These are phyloP conservation scores for Drosophila pandora DNA, from an alignment of 1,140 invertebrate species.

Conservation along the genomic window DNA sequence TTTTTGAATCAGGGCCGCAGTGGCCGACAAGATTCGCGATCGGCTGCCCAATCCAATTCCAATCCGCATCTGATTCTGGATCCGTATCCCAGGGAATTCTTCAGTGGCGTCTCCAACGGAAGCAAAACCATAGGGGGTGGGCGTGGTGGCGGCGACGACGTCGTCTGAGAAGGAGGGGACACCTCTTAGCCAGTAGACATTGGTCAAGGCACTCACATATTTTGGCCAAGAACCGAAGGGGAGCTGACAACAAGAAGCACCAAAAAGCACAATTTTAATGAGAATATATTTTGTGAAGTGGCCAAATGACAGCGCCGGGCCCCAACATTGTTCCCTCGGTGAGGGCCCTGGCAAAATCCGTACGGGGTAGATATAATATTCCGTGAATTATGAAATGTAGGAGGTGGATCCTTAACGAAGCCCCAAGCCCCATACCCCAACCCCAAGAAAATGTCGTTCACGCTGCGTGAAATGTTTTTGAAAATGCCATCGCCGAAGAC, in stretches of 20 bases:
- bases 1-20: conserved; percentile 23
- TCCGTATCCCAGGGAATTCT: conserved; percentile 16
- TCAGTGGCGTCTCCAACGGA: conserved; percentile 80
- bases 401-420: conserved; percentile 60
- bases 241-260: conserved; percentile 71
- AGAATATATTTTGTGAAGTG: conserved; percentile 77
- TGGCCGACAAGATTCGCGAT: conserved; percentile 5
- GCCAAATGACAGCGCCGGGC: conserved; percentile 64
- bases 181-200: conserved; percentile 27
- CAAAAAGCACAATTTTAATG: conserved; percentile 79
- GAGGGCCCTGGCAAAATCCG: conserved; percentile 11
- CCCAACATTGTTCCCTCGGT: conserved; percentile 57
- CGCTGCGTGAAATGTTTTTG: conserved; percentile 73
- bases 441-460: conserved; percentile 80
- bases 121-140: conserved; percentile 80
- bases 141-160: conserved; percentile 58
- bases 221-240: conserved; percentile 10
- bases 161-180: conserved; percentile 26
- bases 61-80: conserved; percentile 12
- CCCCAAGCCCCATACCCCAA: neutral
- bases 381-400: conserved; percentile 79
- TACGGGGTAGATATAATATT: conserved; percentile 64
- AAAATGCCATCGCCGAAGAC: conserved; percentile 43
- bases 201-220: conserved; percentile 17
- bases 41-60: conserved; percentile 42